Evolutionary conservation across 2,888 invertebrate genomes (phyloP).

Genomic region (Fabriciana adippe): DNA sequence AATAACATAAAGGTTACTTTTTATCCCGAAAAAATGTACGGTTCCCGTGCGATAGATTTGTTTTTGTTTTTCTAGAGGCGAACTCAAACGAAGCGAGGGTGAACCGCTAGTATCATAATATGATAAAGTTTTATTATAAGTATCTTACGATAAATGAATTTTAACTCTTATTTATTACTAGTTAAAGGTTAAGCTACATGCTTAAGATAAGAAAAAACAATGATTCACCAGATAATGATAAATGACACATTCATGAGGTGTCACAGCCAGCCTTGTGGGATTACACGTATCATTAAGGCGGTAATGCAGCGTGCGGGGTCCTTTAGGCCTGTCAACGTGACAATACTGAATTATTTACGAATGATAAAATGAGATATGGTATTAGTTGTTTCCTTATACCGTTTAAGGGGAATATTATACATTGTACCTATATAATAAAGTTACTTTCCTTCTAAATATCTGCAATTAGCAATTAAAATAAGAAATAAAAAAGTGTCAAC

Average conservation of each 20-base stretch:
- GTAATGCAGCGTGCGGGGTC: slow-evolving; percentile 63
- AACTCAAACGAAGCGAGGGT: too few species aligned
- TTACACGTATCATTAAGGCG: slow-evolving; percentile 71
- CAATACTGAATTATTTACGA: slow-evolving; percentile 46
- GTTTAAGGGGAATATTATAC: not conserved
- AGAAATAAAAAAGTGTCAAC: too few species aligned
- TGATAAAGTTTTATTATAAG: too few species aligned
- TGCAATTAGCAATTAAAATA: too few species aligned
- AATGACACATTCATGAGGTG: slow-evolving; percentile 78
- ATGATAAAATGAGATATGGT: slow-evolving; percentile 25
- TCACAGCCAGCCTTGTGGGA: slow-evolving; percentile 55
- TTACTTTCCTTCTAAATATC: too few species aligned
- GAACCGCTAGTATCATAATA: too few species aligned
- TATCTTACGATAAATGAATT: too few species aligned
- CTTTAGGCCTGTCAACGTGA: slow-evolving; percentile 44
- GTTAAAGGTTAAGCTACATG: not conserved
- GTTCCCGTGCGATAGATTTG: too few species aligned
- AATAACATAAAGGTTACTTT: too few species aligned
- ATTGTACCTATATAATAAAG: not conserved
- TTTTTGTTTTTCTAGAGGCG: too few species aligned
- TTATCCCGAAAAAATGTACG: too few species aligned
- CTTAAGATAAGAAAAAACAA: slow-evolving; percentile 34
- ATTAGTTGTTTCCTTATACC: slow-evolving; percentile 18
- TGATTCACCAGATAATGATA: slow-evolving; percentile 57
- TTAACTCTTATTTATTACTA: not conserved